A percentile compares a stretch with the other conserved stretches of the same genome.
phyloP scores from a whole-genome alignment of 2,797 vertebrate genomes.

The Emydoidea blandingii region DNA sequence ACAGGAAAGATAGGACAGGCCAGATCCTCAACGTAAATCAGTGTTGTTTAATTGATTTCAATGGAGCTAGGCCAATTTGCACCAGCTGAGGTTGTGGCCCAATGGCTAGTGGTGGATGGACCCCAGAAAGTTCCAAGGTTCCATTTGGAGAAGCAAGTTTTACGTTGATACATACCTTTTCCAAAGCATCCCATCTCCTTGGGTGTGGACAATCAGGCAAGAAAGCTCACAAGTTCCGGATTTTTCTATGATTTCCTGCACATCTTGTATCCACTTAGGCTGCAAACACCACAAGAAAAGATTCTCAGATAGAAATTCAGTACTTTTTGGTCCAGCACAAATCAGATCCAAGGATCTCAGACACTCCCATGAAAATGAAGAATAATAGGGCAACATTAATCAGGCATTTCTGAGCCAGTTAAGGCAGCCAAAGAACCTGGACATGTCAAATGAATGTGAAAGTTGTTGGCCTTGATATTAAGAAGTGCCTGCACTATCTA shows the following conservation, averaged over 20 bases:
- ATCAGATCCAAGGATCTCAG: background rate
- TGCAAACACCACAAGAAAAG: background rate
- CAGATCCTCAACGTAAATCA: background rate
- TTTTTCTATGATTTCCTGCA: background rate
- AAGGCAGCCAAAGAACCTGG: constrained; percentile 39
- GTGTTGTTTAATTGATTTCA: background rate
- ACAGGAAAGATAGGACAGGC: fast-evolving
- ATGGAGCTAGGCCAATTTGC: background rate
- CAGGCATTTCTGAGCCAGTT: background rate
- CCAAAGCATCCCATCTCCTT: background rate
- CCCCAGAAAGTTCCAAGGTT: background rate
- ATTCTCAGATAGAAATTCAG: background rate
- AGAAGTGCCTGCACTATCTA: constrained; percentile 34
- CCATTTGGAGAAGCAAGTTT: background rate
- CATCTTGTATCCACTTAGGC: background rate
- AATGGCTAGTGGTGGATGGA: background rate
- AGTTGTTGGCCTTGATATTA: background rate
- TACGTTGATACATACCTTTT: background rate
- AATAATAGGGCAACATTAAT: background rate
- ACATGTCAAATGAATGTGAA: constrained; percentile 34
- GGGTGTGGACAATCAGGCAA: background rate
- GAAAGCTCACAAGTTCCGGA: background rate
- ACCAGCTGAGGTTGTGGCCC: background rate
- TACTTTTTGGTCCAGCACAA: background rate
- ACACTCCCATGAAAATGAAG: background rate